phyloP scores from a whole-genome alignment of 2,797 vertebrate species.

The Momotus momota region DNA sequence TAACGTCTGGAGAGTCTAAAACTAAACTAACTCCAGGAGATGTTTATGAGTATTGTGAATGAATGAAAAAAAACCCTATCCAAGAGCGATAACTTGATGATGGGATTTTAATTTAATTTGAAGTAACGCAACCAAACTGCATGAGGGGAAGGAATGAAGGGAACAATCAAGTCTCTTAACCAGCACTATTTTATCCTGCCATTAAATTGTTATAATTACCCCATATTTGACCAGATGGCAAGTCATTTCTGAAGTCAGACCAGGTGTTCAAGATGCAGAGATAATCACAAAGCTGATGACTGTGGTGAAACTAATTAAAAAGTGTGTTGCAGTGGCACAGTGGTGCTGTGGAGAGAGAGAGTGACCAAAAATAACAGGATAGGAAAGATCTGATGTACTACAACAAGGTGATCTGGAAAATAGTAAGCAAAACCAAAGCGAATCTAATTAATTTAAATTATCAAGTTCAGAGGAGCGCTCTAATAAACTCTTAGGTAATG shows the following conservation, averaged over 20 bases:
- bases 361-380: conserved; percentile 44
- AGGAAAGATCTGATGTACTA: conserved; percentile 5
- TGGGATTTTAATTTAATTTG: conserved; percentile 69
- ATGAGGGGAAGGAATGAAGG: conserved; percentile 21
- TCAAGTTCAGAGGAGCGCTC: conserved; percentile 9
- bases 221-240: conserved; percentile 79
- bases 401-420: conserved; percentile 7
- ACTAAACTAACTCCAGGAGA: conserved; percentile 25
- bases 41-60: conserved; percentile 18
- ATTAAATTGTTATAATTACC: conserved; percentile 79
- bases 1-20: conserved; percentile 8
- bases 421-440: conserved; percentile 31
- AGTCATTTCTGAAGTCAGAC: conserved; percentile 76
- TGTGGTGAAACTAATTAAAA: conserved; percentile 78
- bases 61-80: background rate
- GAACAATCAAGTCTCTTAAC: conserved; percentile 63
- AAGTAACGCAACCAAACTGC: conserved; percentile 59
- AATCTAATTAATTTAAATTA: conserved; percentile 48
- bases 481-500: conserved; percentile 18
- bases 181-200: conserved; percentile 66
- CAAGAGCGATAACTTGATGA: conserved; percentile 36
- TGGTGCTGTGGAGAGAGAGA: conserved; percentile 1
- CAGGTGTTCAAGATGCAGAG: conserved; percentile 78
- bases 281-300: conserved; percentile 79
- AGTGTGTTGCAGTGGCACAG: conserved; percentile 43